Percentiles rank a stretch among this genome's conserved stretches.
Evolutionary conservation across 2,113 vertebrate species (phyloP).

Genomic region (Calonectris borealis): DNA sequence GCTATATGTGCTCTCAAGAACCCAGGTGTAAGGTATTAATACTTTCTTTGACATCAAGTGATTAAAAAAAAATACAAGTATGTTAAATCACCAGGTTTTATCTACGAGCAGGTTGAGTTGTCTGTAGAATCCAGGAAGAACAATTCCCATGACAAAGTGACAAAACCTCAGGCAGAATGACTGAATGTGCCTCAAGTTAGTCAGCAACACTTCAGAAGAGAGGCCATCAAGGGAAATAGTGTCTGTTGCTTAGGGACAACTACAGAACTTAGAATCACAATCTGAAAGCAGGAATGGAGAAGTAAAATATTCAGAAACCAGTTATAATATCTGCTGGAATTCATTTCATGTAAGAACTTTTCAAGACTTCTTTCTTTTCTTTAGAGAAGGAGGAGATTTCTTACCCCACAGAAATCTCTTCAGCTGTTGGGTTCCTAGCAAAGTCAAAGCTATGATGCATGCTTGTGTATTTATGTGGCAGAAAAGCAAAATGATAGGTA

Average conservation of each 20-base stretch:
- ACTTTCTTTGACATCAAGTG: background rate
- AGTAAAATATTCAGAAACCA: background rate
- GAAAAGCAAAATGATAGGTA: background rate
- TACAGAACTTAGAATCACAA: background rate
- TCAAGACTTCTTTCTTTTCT: background rate
- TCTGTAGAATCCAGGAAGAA: background rate
- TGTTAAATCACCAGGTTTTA: background rate
- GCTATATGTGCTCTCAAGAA: background rate
- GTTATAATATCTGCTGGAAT: background rate
- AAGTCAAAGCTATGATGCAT: background rate
- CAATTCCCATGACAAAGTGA: background rate
- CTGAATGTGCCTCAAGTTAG: background rate
- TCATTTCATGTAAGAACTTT: background rate
- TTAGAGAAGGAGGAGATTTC: background rate
- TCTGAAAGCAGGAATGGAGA: background rate
- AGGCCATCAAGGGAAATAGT: background rate
- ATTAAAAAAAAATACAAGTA: background rate
- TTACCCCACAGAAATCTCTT: background rate
- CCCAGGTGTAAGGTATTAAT: background rate
- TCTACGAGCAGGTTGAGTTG: background rate
- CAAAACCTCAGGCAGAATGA: background rate
- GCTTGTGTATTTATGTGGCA: background rate
- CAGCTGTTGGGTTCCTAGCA: background rate
- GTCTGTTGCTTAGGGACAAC: background rate
- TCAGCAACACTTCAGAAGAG: background rate